Evolutionary conservation across 2,888 invertebrate species (phyloP).

Genomic region (Eustalomyia histrio): DNA sequence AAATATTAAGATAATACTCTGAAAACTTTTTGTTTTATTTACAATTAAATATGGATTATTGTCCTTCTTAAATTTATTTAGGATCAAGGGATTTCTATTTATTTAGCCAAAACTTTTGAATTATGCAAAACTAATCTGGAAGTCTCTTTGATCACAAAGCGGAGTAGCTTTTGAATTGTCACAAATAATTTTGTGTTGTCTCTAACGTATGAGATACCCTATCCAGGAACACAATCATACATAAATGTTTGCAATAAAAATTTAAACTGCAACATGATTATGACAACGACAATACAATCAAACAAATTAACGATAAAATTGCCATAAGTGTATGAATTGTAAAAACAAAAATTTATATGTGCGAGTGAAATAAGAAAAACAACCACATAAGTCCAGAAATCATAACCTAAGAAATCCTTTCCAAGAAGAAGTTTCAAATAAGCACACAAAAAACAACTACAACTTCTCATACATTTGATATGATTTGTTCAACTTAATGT

Average conservation of each 20-base stretch:
- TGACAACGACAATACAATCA: constrained; percentile 41
- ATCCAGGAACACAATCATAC: neutral
- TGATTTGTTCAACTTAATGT: constrained; percentile 36
- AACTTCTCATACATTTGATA: constrained; percentile 15
- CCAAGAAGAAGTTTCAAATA: constrained; percentile 38
- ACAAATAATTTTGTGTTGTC: too few species aligned
- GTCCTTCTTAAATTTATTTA: too few species aligned
- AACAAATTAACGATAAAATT: constrained; percentile 29
- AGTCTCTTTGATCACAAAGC: too few species aligned
- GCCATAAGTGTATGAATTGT: constrained; percentile 6
- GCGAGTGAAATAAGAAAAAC: neutral
- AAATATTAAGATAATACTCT: too few species aligned
- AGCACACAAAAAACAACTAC: constrained; percentile 9
- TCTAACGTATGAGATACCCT: too few species aligned
- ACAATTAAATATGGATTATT: too few species aligned
- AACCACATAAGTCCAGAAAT: constrained; percentile 10
- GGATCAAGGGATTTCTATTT: too few species aligned
- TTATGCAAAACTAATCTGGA: too few species aligned
- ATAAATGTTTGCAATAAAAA: constrained; percentile 13
- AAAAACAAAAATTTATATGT: neutral
- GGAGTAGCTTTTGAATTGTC: too few species aligned
- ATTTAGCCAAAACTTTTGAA: too few species aligned
- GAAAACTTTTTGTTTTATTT: too few species aligned
- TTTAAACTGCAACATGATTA: constrained; percentile 53
- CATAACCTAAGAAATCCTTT: constrained; percentile 56